Base-by-base conservation (phyloP, 2,113 vertebrate species). In the Zosterops japonicus region DNA sequence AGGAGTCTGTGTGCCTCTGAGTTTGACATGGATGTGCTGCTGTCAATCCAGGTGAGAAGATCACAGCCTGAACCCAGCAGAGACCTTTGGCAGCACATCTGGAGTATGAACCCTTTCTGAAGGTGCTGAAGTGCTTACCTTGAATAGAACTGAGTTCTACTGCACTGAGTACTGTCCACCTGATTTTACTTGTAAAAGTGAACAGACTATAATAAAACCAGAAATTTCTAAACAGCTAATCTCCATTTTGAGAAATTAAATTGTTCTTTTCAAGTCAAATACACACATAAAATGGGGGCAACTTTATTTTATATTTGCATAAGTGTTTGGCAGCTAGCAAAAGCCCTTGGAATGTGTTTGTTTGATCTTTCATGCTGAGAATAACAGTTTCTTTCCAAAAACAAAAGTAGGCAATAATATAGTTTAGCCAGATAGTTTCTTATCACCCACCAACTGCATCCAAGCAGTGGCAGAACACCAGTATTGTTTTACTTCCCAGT, bases 381-480 rank as follows among this genome's bases (percentile, higher is more conserved):
- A 90, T 89, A 89, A 95, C 17, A 85, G 55, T 23, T 96, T 95
- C 87, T 68, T 90, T 96, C 85, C 67, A 93, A 94, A 91, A 83
- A 64, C 68, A 42, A 27, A 68, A 85, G 60, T 44, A 75, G 41
- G 35, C 56, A 88, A 83, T 78, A 90, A 95, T 59, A 75, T 27
- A 46, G 78, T 53, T 96, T 72, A 94, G 39, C n/a, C 77, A 89
- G 67, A 86, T 75, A 83, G n/a, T 47, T 86, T 83, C 87, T 92
- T 89, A 86, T 69, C 75, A 92, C 42, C 72, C 47, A 86, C 47
- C 69, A 79, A 61, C 33, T 68, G 56, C n/a, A 65, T 46, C 49
- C 53, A 56, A 82, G 81, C 86, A 84, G 69, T 35, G 47, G 77
- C 83, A 44, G 31, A 94, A 93, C 88, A 84, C 55, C 47, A 28